A percentile compares a stretch with the other conserved stretches of the same genome.
These are phyloP conservation scores for Tupaia tana DNA, from an alignment of 2,113 vertebrate species.

Conservation along the genomic window DNA sequence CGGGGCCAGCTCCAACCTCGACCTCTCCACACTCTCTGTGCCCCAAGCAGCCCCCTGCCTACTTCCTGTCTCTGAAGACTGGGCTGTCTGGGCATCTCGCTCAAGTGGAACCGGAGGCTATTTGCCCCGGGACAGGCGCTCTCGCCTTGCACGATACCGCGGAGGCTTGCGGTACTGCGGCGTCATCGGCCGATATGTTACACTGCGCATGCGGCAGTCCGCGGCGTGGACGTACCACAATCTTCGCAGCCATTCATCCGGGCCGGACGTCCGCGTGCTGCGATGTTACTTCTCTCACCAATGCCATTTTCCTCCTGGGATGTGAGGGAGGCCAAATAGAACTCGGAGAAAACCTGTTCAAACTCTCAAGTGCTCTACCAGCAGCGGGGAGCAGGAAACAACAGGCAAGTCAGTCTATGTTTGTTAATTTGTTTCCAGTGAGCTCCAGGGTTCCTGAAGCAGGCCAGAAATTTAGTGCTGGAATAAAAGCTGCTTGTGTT, in stretches of 20 bases:
- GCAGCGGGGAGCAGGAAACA: neutral
- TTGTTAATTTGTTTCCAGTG: constrained; percentile 70
- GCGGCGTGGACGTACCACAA: neutral
- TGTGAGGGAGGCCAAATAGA: neutral
- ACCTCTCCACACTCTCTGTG: rapidly evolving
- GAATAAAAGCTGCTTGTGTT: constrained; percentile 71
- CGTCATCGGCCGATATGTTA: no score
- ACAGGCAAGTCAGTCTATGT: neutral
- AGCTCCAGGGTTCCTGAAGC: neutral
- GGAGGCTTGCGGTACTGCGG: no score
- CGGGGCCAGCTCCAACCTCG: neutral
- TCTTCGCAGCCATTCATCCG: neutral
- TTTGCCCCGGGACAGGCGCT: no score
- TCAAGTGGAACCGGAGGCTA: neutral
- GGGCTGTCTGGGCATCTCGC: neutral
- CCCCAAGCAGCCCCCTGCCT: no score
- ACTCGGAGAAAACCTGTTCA: constrained; percentile 6
- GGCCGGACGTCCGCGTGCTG: neutral
- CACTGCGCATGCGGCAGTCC: neutral
- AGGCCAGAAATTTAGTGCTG: constrained; percentile 69
- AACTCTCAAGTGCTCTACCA: neutral
- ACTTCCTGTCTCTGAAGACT: neutral
- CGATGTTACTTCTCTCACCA: neutral
- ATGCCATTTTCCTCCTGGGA: neutral
- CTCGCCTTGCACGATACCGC: no score